Evolutionary conservation across 2,888 invertebrate species (phyloP).

Genomic region (Drosophila pegasa): DNA sequence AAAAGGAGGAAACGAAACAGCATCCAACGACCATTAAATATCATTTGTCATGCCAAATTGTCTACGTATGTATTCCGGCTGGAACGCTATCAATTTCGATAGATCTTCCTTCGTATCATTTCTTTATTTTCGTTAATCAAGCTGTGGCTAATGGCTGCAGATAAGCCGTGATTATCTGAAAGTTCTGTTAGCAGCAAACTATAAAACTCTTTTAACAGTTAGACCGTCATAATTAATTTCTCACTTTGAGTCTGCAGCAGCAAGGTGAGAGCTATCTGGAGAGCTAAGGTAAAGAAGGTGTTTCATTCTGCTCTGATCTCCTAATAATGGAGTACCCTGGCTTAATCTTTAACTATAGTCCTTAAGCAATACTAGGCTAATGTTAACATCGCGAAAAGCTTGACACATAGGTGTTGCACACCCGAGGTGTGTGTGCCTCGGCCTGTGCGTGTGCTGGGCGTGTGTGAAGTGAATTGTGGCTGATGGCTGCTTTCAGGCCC

Average conservation of each 20-base stretch:
- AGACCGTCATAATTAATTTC: conserved; percentile 1
- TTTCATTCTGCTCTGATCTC: no score
- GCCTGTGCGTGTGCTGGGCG: neutral
- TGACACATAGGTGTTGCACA: conserved; percentile 6
- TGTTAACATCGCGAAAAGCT: conserved; percentile 9
- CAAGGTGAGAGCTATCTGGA: neutral
- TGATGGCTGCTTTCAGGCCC: conserved; percentile 3
- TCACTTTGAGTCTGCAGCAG: neutral
- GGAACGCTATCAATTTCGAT: conserved; percentile 3
- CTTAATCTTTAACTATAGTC: neutral
- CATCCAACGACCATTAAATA: conserved; percentile 38
- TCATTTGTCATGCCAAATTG: conserved; percentile 33
- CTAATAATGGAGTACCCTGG: no score
- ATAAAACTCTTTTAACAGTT: neutral
- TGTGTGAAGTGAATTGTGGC: conserved; percentile 9
- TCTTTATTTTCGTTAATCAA: neutral
- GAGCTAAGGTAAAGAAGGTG: no score
- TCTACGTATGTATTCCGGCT: neutral
- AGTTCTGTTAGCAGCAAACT: neutral
- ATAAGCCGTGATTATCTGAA: neutral
- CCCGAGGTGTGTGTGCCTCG: neutral
- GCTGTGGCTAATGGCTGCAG: neutral
- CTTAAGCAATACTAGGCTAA: neutral
- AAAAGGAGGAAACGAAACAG: conserved; percentile 12
- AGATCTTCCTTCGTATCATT: neutral